Evolutionary conservation across 1,140 invertebrate genomes (phyloP).

Genomic region (Drosophila athabasca): DNA sequence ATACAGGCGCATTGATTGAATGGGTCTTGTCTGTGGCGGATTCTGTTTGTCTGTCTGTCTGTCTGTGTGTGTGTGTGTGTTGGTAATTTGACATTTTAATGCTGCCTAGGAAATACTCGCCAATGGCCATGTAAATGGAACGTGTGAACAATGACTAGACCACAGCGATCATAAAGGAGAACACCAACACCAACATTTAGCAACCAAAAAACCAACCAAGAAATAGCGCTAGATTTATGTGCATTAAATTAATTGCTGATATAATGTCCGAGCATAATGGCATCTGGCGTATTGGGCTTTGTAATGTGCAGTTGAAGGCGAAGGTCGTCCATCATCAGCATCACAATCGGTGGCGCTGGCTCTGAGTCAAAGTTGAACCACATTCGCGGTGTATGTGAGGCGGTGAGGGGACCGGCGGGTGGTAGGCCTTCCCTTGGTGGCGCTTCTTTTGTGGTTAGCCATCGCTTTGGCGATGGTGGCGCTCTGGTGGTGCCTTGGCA

Average conservation of each 20-base stretch:
- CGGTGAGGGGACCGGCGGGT: constrained; percentile 1
- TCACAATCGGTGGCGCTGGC: constrained; percentile 46
- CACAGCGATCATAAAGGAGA: constrained; percentile 30
- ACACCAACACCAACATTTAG: constrained; percentile 1
- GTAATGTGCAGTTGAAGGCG: constrained; percentile 75
- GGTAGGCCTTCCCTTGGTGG: constrained; percentile 44
- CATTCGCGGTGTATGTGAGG: constrained; percentile 46
- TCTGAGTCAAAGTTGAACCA: constrained; percentile 56
- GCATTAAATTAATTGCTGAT: constrained; percentile 53
- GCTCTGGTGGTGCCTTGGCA: constrained; percentile 13
- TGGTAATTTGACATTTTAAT: constrained; percentile 73
- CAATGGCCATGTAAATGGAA: constrained; percentile 76
- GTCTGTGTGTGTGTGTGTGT: constrained; percentile 22
- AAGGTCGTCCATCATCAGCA: constrained; percentile 59
- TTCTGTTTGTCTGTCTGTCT: constrained; percentile 18
- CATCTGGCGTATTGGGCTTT: constrained; percentile 55
- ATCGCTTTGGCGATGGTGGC: constrained; percentile 19
- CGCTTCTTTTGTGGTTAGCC: constrained; percentile 57
- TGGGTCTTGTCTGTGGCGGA: constrained; percentile 26
- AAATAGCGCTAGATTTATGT: constrained; percentile 49
- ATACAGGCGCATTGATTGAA: constrained; percentile 76
- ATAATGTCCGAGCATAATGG: constrained; percentile 49
- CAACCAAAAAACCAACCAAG: background rate
- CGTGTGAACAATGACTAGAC: constrained; percentile 71
- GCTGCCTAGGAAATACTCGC: constrained; percentile 68